These are phyloP conservation scores for Margaritifera margaritifera DNA, from an alignment of 2,888 invertebrate genomes.

Conservation along the genomic window DNA sequence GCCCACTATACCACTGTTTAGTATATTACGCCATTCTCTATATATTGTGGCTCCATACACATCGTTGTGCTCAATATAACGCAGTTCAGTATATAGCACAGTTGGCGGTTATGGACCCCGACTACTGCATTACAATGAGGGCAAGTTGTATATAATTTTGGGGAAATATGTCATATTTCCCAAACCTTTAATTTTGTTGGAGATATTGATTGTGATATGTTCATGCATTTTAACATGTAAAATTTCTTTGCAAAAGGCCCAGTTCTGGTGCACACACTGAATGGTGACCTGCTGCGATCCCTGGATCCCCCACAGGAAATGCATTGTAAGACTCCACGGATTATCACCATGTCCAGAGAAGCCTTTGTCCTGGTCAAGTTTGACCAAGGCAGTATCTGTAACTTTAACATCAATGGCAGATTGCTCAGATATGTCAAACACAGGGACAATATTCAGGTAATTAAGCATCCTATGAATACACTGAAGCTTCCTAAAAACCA, in stretches of 20 bases:
- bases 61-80: no score
- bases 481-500: neutral
- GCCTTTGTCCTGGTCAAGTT: conserved; percentile 96
- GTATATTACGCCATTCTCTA: no score
- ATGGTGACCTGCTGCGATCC: conserved; percentile 95
- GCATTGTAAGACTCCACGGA: conserved; percentile 82
- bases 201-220: no score
- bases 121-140: no score
- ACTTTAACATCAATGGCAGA: conserved; percentile 95
- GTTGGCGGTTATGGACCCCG: no score
- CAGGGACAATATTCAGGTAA: conserved; percentile 94
- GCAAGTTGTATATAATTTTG: no score
- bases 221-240: neutral
- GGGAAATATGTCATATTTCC: no score
- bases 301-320: conserved; percentile 81
- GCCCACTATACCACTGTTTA: no score
- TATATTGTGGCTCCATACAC: no score
- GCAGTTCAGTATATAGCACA: no score
- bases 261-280: conserved; percentile 97
- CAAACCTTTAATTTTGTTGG: no score
- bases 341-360: conserved; percentile 95
- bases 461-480: conserved; percentile 16
- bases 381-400: conserved; percentile 90
- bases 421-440: conserved; percentile 91
- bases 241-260: conserved; percentile 84